Evolutionary conservation across 92 coral and sea anemone species (phyloP).

Genomic region (Meandrina meandrites): DNA sequence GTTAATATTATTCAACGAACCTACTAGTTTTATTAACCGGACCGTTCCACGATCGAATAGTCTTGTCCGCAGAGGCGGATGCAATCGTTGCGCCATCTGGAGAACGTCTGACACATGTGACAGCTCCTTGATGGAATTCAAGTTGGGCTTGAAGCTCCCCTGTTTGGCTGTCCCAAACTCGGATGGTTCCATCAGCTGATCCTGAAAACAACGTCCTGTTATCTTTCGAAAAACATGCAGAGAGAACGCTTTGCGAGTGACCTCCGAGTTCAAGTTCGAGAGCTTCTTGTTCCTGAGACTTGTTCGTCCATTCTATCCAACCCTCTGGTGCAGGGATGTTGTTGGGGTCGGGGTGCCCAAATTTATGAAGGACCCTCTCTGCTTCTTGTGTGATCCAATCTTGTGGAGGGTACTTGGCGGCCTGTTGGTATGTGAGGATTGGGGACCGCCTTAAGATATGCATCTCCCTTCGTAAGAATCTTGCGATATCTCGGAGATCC

Average conservation of each 20-base stretch:
- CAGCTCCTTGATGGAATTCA: constrained; percentile 58
- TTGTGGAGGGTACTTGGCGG: constrained; percentile 45
- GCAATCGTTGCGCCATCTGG: constrained; percentile 54
- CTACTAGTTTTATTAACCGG: constrained; percentile 17
- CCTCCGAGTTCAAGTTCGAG: constrained; percentile 62
- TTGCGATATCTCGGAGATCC: constrained; percentile 52
- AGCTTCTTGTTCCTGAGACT: constrained; percentile 59
- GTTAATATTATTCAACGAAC: too few species aligned
- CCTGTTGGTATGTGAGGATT: constrained; percentile 63
- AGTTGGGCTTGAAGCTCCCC: constrained; percentile 61
- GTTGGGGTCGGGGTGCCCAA: constrained; percentile 28
- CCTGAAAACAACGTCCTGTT: constrained; percentile 55
- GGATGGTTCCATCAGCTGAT: constrained; percentile 60
- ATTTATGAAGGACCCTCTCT: constrained; percentile 28
- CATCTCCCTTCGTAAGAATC: constrained; percentile 58
- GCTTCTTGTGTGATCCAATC: constrained; percentile 59
- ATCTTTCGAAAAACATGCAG: constrained; percentile 62
- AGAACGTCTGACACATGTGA: constrained; percentile 47
- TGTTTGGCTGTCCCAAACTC: constrained; percentile 71
- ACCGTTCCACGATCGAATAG: constrained; percentile 50
- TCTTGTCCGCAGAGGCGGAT: constrained; percentile 55
- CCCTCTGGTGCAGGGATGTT: constrained; percentile 53
- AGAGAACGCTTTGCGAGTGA: constrained; percentile 53
- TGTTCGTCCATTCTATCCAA: constrained; percentile 69
- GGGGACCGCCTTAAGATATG: constrained; percentile 55